These are phyloP conservation scores for Wasmannia auropunctata DNA, from an alignment of 1,140 invertebrate genomes.

Conservation along the genomic window DNA sequence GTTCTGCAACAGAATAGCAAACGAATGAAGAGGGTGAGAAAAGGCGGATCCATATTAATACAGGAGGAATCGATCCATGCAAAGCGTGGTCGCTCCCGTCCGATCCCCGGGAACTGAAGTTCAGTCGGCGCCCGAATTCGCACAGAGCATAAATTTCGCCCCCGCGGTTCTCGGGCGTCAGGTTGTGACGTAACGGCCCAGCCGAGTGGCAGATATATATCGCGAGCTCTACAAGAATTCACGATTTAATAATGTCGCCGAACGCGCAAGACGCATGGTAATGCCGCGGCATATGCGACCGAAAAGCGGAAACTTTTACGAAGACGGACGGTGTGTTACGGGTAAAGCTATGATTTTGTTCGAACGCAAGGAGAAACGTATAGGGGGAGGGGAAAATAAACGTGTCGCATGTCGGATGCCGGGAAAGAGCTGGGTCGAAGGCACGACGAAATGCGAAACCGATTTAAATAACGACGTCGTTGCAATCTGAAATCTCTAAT, in stretches of 20 bases:
- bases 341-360: conserved; percentile 31
- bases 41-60: conserved; percentile 7
- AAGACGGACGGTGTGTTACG: conserved; percentile 23
- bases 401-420: not conserved
- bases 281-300: conserved; percentile 30
- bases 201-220: conserved; percentile 28
- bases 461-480: conserved; percentile 5
- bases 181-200: conserved; percentile 42
- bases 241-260: conserved; percentile 36
- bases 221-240: conserved; percentile 41
- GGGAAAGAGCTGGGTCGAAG: not conserved
- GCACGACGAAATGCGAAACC: conserved; percentile 8
- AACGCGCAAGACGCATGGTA: conserved; percentile 43
- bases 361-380: no score
- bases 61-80: conserved; percentile 45
- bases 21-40: not conserved
- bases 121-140: conserved; percentile 20
- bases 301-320: conserved; percentile 39
- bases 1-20: conserved; percentile 88
- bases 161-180: conserved; percentile 38
- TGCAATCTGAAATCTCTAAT: not conserved
- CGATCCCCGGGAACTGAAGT: conserved; percentile 2
- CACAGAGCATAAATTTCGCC: conserved; percentile 17
- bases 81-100: not conserved
- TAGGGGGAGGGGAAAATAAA: conserved; percentile 1